Evolutionary conservation across 2,888 invertebrate species (phyloP).

Genomic region (Nysson spinosus): DNA sequence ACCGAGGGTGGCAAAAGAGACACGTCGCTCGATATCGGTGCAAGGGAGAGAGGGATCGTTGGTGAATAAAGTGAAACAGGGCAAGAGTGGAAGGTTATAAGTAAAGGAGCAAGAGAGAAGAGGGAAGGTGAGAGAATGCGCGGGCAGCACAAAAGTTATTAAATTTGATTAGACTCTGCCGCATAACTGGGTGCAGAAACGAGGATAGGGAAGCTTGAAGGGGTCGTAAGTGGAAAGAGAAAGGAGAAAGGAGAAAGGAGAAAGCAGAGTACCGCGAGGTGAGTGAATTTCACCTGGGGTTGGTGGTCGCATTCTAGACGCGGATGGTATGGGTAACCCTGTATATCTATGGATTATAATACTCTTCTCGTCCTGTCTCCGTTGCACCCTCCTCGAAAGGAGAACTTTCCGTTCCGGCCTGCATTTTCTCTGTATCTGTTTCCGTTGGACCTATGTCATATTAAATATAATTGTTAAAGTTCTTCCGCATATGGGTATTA

Average conservation of each 20-base stretch:
- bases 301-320: constrained; percentile 53
- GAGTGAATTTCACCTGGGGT: constrained; percentile 69
- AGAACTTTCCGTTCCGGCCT: constrained; percentile 9
- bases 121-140: constrained; percentile 34
- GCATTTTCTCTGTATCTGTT: constrained; percentile 3
- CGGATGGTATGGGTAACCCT: constrained; percentile 59
- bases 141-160: constrained; percentile 74
- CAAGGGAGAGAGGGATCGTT: too few relatives aligned
- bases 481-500: constrained; percentile 67
- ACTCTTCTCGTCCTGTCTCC: constrained; percentile 11
- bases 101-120: constrained; percentile 12
- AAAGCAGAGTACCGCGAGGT: constrained; percentile 40
- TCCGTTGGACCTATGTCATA: constrained; percentile 60
- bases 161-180: constrained; percentile 75
- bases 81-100: too few relatives aligned
- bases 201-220: constrained; percentile 53
- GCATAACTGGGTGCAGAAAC: constrained; percentile 61
- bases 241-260: constrained; percentile 33
- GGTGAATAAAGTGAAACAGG: too few relatives aligned
- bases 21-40: too few relatives aligned
- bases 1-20: constrained; percentile 37
- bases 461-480: constrained; percentile 76
- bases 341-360: constrained; percentile 58
- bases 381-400: constrained; percentile 1
- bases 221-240: constrained; percentile 41